Conservation (phyloP, 1,140 invertebrate genomes). For the Trachymyrmex septentrionalis region DNA sequence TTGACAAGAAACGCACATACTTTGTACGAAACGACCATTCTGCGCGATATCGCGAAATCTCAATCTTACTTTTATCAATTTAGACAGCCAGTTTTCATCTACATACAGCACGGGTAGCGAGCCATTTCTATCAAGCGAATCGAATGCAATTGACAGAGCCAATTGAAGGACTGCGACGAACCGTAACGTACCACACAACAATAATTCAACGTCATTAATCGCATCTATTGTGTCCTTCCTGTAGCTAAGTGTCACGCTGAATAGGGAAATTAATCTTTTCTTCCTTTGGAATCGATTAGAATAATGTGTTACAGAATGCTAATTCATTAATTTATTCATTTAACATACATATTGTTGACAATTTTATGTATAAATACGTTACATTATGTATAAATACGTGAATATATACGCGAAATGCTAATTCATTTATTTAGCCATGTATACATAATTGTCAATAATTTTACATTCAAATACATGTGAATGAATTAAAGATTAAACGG, state of each 20-base stretch:
- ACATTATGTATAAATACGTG: too few relatives aligned
- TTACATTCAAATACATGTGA: background rate
- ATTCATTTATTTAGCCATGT: background rate
- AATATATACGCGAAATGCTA: too few relatives aligned
- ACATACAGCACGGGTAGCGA: background rate
- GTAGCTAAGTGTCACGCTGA: background rate
- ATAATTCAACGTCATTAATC: conserved; percentile 46
- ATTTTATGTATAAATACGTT: too few relatives aligned
- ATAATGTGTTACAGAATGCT: background rate
- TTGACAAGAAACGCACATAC: conserved; percentile 5
- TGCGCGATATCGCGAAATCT: conserved; percentile 23
- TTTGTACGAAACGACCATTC: background rate
- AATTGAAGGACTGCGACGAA: conserved; percentile 37
- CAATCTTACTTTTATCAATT: conserved; percentile 34
- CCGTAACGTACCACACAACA: conserved; percentile 19
- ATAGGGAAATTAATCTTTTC: conserved; percentile 7
- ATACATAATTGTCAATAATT: background rate
- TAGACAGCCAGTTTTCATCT: background rate
- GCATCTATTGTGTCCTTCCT: conserved; percentile 10
- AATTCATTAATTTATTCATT: conserved; percentile 1
- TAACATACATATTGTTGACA: background rate
- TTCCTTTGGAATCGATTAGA: background rate
- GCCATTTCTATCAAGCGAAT: background rate
- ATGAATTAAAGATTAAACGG: too few relatives aligned
- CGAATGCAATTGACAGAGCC: conserved; percentile 29